These are phyloP conservation scores for Eubasilissa regina DNA, from an alignment of 1,140 invertebrate species.

Conservation along the genomic window DNA sequence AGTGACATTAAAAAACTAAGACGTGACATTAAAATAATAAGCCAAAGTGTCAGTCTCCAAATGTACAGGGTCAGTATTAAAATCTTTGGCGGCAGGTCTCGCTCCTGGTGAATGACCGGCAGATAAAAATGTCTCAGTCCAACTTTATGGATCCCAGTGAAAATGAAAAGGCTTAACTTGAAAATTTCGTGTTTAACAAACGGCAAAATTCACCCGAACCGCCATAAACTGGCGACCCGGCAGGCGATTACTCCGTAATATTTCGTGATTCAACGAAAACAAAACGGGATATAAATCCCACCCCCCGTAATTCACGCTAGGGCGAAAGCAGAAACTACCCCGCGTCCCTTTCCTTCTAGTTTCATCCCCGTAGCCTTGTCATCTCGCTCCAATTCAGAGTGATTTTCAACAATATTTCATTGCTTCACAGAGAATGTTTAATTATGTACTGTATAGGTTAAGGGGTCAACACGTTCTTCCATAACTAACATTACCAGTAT, in stretches of 20 bases:
- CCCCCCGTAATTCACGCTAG: neutral
- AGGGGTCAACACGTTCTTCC: too few relatives aligned
- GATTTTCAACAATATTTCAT: neutral
- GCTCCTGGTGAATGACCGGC: too few relatives aligned
- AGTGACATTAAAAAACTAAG: too few relatives aligned
- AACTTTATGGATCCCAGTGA: too few relatives aligned
- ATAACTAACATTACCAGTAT: too few relatives aligned
- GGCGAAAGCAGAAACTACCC: neutral
- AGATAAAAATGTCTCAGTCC: too few relatives aligned
- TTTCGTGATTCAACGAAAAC: constrained; percentile 1
- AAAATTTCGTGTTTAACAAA: neutral
- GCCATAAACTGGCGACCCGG: neutral
- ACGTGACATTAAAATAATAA: too few relatives aligned
- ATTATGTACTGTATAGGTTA: neutral
- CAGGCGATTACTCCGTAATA: neutral
- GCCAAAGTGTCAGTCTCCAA: too few relatives aligned
- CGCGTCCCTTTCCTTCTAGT: neutral
- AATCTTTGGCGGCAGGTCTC: too few relatives aligned
- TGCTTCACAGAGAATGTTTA: constrained; percentile 3
- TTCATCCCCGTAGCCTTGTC: neutral
- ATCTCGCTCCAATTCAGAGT: neutral
- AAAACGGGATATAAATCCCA: neutral
- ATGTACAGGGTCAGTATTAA: too few relatives aligned
- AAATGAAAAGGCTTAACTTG: too few relatives aligned
- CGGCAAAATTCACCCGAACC: neutral